phyloP scores from a whole-genome alignment of 1,140 invertebrate species.

The Chironomus tepperi region DNA sequence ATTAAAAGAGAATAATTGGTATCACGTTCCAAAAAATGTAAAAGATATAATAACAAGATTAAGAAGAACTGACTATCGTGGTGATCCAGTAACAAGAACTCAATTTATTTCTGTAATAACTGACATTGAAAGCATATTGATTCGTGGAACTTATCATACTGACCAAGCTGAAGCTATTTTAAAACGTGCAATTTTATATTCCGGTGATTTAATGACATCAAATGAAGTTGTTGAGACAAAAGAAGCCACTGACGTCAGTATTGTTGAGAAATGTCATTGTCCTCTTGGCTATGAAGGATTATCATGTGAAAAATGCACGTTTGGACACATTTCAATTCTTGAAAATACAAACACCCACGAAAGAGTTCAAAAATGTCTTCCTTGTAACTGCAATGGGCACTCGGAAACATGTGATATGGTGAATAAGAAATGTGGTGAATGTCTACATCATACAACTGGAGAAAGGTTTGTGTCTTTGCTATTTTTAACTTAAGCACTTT shows the following conservation, averaged over 20 bases:
- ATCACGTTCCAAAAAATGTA: slow-evolving; percentile 53
- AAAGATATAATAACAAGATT: slow-evolving; percentile 49
- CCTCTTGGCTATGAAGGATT: slow-evolving; percentile 60
- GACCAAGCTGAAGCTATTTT: slow-evolving; percentile 80
- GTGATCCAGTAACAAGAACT: slow-evolving; percentile 54
- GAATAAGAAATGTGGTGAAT: slow-evolving; percentile 67
- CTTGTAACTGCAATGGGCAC: slow-evolving; percentile 86
- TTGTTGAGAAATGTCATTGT: slow-evolving; percentile 56
- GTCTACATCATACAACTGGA: slow-evolving; percentile 55
- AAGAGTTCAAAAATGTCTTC: slow-evolving; percentile 59
- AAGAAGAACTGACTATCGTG: slow-evolving; percentile 49
- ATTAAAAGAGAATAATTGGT: slow-evolving; percentile 65
- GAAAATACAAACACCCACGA: slow-evolving; percentile 47
- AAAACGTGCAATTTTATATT: slow-evolving; percentile 34
- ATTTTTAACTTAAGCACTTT: not conserved
- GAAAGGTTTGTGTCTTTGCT: slow-evolving; percentile 38
- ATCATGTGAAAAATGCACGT: slow-evolving; percentile 76
- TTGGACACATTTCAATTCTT: slow-evolving; percentile 71
- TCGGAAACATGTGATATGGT: slow-evolving; percentile 70
- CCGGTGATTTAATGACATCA: slow-evolving; percentile 35
- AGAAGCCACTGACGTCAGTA: slow-evolving; percentile 31
- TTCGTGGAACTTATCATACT: slow-evolving; percentile 86
- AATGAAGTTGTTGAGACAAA: slow-evolving; percentile 32
- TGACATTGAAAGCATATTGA: slow-evolving; percentile 67
- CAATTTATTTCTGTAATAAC: slow-evolving; percentile 80